Base-by-base conservation (phyloP, 2,888 invertebrate species). In the Tenthredo distinguenda region DNA sequence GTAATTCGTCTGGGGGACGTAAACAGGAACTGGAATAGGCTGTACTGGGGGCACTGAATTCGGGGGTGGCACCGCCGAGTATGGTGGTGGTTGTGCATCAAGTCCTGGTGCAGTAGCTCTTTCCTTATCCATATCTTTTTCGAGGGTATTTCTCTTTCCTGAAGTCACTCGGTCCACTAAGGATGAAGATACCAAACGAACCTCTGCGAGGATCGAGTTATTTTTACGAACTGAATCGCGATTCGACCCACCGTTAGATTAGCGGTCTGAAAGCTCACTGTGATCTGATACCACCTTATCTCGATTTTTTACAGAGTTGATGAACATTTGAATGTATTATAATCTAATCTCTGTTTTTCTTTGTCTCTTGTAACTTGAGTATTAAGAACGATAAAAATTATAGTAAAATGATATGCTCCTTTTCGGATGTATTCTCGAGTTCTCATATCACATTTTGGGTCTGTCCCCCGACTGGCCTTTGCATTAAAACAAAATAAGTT, bases 31-130 rank as follows among this genome's bases (percentile, higher is more conserved):
- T 10, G 40, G 21, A 21, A 40, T 77, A 55, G 40, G 31, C 18
- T 26, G 40, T 9, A 15, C 37, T 74, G 3, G 2, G 18, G 71
- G 71, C 6, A 71, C n/a, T 37, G 71, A 71, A 34, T 71, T 7
- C 18, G 34, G 12, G 21, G 72, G 43, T 21, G 72, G 12, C 12
- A 21, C 9, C 1, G n/a, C n/a, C n/a, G 72, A 74, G 43, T 74
- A 74, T 15, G 72, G 72, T 43, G 72, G 72, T 74, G 72, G 72
- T 26, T 21, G 72, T 40, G 40, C n/a, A 26, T 9, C 21, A 21
- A 26, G 12, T 21, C 2, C 43, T 40, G 43, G 72, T 74, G 40
- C 40, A n/a, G 43, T 21, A 43, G n/a, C 10, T 12, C 21, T 37
- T 74, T 2, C n/a, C n/a, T 10, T 74, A 37, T 74, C 43, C 72